phyloP scores from a whole-genome alignment of 2,888 invertebrate genomes.

The Augochlorella aurata region DNA sequence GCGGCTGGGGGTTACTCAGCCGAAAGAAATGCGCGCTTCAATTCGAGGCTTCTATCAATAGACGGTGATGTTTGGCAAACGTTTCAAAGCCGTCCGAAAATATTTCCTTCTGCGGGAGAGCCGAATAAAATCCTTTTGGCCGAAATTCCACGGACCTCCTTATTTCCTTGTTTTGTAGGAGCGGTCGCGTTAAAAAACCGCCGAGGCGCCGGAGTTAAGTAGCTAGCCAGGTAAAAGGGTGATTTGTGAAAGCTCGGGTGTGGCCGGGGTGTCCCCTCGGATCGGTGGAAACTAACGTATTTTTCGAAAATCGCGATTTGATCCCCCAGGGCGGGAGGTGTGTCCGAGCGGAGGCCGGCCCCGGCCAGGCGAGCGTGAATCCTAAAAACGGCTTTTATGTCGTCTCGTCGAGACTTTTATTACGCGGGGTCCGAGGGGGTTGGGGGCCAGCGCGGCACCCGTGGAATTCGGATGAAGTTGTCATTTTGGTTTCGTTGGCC shows the following conservation, averaged over 20 bases:
- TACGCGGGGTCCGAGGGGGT: constrained; percentile 7
- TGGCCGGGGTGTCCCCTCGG: not conserved
- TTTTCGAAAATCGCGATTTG: constrained; percentile 24
- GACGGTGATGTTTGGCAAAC: not conserved
- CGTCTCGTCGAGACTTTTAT: constrained; percentile 48
- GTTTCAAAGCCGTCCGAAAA: not conserved
- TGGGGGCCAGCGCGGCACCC: constrained; percentile 15
- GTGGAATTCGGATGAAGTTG: constrained; percentile 66
- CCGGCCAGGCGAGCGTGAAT: constrained; percentile 16
- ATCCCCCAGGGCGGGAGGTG: constrained; percentile 22
- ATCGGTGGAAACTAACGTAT: constrained; percentile 42
- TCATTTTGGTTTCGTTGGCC: constrained; percentile 56
- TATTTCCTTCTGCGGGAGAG: not conserved
- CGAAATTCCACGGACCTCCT: constrained; percentile 10
- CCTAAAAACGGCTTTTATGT: constrained; percentile 50
- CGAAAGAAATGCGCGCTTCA: not conserved
- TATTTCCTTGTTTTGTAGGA: not conserved
- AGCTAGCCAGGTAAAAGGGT: constrained; percentile 25
- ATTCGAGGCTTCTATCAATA: not conserved
- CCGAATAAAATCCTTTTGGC: not conserved
- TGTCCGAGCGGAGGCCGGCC: constrained; percentile 22
- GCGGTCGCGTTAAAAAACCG: not conserved
- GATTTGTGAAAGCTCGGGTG: constrained; percentile 25
- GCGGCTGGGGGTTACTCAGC: not conserved
- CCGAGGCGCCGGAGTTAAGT: constrained; percentile 13